These are phyloP conservation scores for Agelastica alni DNA, from an alignment of 2,888 invertebrate genomes.

Conservation along the genomic window DNA sequence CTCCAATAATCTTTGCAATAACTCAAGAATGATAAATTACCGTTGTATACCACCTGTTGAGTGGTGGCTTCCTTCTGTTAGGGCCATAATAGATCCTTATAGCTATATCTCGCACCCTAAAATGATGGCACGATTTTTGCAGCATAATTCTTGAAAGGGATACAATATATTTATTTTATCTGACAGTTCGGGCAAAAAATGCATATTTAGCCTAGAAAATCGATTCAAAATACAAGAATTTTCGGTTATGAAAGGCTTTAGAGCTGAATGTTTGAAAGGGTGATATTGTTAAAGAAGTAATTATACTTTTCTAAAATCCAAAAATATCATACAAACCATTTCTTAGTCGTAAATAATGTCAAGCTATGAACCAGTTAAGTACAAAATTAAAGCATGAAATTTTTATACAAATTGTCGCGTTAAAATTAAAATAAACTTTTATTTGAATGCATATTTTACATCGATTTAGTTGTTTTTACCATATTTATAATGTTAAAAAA, in stretches of 20 bases:
- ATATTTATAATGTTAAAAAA: too few relatives aligned
- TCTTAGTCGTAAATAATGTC: not conserved
- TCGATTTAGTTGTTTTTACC: too few relatives aligned
- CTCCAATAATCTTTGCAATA: conserved; percentile 7
- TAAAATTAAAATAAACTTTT: too few relatives aligned
- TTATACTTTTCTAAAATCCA: not conserved
- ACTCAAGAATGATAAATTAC: conserved; percentile 24
- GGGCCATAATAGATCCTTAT: conserved; percentile 23
- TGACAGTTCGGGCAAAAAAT: conserved; percentile 25
- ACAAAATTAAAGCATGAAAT: not conserved
- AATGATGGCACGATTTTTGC: conserved; percentile 32
- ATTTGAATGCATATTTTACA: too few relatives aligned
- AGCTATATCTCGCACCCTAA: conserved; percentile 22
- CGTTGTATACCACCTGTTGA: conserved; percentile 25
- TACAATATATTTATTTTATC: conserved; percentile 31
- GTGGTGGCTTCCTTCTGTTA: conserved; percentile 25
- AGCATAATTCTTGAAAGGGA: conserved; percentile 15
- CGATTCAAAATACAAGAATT: conserved; percentile 9
- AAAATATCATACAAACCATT: too few relatives aligned
- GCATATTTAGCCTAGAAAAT: conserved; percentile 19
- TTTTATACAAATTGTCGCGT: too few relatives aligned
- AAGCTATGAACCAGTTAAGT: not conserved
- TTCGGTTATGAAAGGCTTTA: not conserved
- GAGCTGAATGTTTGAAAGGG: not conserved
- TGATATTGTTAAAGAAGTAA: conserved; percentile 8